These are phyloP conservation scores for Anguilla anguilla DNA, from an alignment of 2,797 vertebrate genomes.

Conservation along the genomic window DNA sequence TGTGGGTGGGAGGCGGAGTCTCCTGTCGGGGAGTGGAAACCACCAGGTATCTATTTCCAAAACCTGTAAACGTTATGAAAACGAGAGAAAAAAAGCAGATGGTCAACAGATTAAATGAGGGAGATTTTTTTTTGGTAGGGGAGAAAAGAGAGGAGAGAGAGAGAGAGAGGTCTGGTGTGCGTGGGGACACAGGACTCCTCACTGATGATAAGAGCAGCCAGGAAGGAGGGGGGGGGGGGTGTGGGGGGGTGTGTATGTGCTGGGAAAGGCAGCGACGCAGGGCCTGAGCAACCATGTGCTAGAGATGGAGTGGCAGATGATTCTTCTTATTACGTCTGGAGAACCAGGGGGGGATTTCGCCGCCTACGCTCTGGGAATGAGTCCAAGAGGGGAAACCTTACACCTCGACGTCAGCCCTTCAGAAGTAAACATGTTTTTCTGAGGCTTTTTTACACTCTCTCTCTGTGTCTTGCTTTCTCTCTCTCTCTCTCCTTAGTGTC, in stretches of 20 bases:
- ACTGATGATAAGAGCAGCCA: constrained; percentile 29
- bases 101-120: constrained; percentile 26
- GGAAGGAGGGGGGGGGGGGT: constrained; percentile 49
- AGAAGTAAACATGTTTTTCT: constrained; percentile 92
- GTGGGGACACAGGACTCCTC: neutral
- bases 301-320: constrained; percentile 65
- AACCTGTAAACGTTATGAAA: constrained; percentile 29
- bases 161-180: neutral
- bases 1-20: constrained; percentile 16
- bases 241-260: constrained; percentile 50
- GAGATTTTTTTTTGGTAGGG: constrained; percentile 46
- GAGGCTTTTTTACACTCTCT: constrained; percentile 48
- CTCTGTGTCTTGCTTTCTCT: constrained; percentile 29
- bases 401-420: constrained; percentile 81
- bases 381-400: constrained; percentile 91
- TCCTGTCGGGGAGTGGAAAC: constrained; percentile 5
- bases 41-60: constrained; percentile 32
- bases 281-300: constrained; percentile 65
- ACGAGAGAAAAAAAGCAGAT: constrained; percentile 29
- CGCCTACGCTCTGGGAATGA: constrained; percentile 78
- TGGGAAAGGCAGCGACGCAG: constrained; percentile 53
- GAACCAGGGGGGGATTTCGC: constrained; percentile 83
- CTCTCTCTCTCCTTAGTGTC: neutral
- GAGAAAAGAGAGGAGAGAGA: constrained; percentile 39
- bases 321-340: constrained; percentile 85